Evolutionary conservation across 1,140 invertebrate species (phyloP), one percentile per base, ranked within the genome.

Genomic region (Sycobia sp.): DNA sequence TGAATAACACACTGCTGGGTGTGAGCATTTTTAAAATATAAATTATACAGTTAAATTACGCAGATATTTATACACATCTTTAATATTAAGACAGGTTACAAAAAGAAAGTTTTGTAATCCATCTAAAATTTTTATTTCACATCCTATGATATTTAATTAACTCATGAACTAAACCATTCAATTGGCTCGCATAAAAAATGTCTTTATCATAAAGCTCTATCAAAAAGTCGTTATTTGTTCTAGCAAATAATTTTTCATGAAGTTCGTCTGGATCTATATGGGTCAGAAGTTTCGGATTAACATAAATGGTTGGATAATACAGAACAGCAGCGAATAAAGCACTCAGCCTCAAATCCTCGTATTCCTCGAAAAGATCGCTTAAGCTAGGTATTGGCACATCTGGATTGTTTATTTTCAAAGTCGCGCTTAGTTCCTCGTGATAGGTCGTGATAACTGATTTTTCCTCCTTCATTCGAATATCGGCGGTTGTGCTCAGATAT

Each of bases 401-500:
- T 4, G 49, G 39, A 43, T 34, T 38, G 22, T 22, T 23, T 20
- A 32, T 34, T 3, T n/a, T 23, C 3, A 61, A 11, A 11, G 23
- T 39, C 4, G 51, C 36, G 29, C 27, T 23, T 0, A 61, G 29
- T 13, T 53, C 58, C 5, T 36, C 0, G 18, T 22, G 44, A 25
- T 61, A 61, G 0, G 14, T 8, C 11, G 51, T 20, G 4, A 61
- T 34, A 1, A 8, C 13, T 20, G 32, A 7, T 13, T 11, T 41
- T 36, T 50, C 46, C 8, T 44, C 38, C 0, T 4, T 23, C 7
- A n/a, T 13, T 20, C 58, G 49, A 0, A 53, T 13, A 0, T 61
- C 39, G 2, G 3, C 16, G 8, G n/a, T 53, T 4, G 41, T 46
- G 23, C 41, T 67, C 11, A 71, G 50, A 56, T 69, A 67, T 7